Conservation (phyloP, 2,113 vertebrate species). For the Chauna torquata region DNA sequence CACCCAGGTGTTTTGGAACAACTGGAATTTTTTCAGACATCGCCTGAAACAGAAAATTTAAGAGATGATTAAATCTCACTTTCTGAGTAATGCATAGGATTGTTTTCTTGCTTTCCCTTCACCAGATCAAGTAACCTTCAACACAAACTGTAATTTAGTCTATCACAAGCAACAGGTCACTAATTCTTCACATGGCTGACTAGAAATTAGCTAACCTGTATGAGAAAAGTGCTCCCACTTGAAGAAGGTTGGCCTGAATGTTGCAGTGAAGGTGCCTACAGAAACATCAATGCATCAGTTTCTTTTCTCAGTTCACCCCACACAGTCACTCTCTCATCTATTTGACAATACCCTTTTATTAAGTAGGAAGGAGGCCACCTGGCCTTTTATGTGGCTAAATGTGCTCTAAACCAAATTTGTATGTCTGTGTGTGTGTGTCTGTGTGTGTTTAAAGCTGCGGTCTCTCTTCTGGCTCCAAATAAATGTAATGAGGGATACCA, state of each 20-base stretch:
- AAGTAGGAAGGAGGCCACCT: not conserved
- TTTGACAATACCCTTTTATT: not conserved
- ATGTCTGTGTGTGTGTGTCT: not conserved
- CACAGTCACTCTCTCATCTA: not conserved
- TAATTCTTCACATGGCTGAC: not conserved
- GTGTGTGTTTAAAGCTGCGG: not conserved
- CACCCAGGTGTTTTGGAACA: conserved; percentile 80
- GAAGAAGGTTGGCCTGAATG: not conserved
- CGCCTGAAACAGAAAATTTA: conserved; percentile 77
- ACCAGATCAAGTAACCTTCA: not conserved
- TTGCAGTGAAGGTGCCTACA: not conserved
- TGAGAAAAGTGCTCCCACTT: not conserved
- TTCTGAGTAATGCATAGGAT: not conserved
- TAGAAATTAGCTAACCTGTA: not conserved
- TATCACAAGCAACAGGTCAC: not conserved
- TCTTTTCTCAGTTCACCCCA: not conserved
- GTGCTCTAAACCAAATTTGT: not conserved
- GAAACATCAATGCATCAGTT: not conserved
- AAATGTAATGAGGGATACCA: not conserved
- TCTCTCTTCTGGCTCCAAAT: not conserved
- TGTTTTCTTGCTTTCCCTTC: not conserved
- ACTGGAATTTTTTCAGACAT: conserved; percentile 82
- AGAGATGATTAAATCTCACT: not conserved
- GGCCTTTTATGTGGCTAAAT: not conserved
- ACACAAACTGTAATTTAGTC: not conserved